Evolutionary conservation across 2,888 invertebrate genomes (phyloP).

Genomic region (Hartigia nigra): DNA sequence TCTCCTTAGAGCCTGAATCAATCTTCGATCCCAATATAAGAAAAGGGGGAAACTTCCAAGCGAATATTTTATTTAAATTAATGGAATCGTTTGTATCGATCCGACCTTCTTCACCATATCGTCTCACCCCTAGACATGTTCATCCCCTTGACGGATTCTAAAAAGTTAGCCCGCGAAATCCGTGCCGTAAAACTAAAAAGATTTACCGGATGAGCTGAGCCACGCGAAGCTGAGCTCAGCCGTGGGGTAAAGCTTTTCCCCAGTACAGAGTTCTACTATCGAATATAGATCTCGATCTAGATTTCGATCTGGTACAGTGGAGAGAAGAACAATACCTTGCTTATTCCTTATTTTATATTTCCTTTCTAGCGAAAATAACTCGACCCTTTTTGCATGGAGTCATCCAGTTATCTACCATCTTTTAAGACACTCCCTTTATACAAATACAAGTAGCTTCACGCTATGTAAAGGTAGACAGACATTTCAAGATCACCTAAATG

Average conservation of each 20-base stretch:
- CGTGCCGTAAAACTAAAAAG: slow-evolving; percentile 14
- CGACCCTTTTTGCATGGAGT: neutral
- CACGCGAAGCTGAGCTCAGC: slow-evolving; percentile 5
- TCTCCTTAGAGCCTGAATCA: neutral
- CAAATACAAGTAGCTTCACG: neutral
- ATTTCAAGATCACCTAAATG: neutral
- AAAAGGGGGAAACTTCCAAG: slow-evolving; percentile 4
- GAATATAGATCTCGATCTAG: slow-evolving; percentile 3
- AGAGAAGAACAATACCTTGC: neutral
- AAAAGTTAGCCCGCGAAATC: slow-evolving; percentile 16
- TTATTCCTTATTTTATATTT: neutral
- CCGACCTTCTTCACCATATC: slow-evolving; percentile 2
- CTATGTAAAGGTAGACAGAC: neutral
- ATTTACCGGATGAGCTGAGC: slow-evolving; percentile 3
- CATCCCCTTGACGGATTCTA: slow-evolving; percentile 13
- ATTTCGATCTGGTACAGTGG: neutral
- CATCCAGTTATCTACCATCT: neutral
- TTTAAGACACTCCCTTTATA: neutral
- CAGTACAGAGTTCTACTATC: neutral
- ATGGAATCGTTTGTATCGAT: slow-evolving; percentile 24
- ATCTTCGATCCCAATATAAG: neutral
- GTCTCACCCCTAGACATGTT: neutral
- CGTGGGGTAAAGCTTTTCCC: neutral
- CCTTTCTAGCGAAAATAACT: neutral
- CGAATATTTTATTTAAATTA: slow-evolving; percentile 31